Percentiles rank a stretch among this genome's conserved stretches.
Conservation (phyloP, 2,888 invertebrate genomes). For the Rhorus exstirpatorius region DNA sequence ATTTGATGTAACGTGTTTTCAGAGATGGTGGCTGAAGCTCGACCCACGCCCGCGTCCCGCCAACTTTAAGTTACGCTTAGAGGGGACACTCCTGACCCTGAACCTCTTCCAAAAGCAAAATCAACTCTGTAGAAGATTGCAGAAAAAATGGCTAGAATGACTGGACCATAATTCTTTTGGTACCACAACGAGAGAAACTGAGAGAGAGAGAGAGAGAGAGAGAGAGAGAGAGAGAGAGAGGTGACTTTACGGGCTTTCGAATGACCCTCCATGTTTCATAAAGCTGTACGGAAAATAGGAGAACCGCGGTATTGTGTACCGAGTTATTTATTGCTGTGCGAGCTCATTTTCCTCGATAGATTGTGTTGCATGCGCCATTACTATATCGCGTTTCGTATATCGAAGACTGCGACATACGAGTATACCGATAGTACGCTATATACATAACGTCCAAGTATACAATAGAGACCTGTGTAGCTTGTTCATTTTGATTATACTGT, state of each 20-base stretch:
- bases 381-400: slow-evolving; percentile 33
- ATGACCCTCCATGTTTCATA: slow-evolving; percentile 56
- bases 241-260: slow-evolving; percentile 37
- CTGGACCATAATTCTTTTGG: slow-evolving; percentile 29
- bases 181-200: too few relatives aligned
- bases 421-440: neutral
- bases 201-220: too few relatives aligned
- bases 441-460: slow-evolving; percentile 4
- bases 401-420: slow-evolving; percentile 42
- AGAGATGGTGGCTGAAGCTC: too few relatives aligned
- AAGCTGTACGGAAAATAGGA: slow-evolving; percentile 42
- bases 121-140: too few relatives aligned
- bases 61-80: too few relatives aligned
- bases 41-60: too few relatives aligned
- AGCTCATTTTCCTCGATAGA: slow-evolving; percentile 46
- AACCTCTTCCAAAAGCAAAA: too few relatives aligned
- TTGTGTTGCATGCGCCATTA: slow-evolving; percentile 33
- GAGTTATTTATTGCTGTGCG: slow-evolving; percentile 50
- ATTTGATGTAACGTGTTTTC: too few relatives aligned
- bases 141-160: too few relatives aligned
- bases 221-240: slow-evolving; percentile 11
- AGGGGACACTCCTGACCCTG: too few relatives aligned
- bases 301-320: slow-evolving; percentile 36
- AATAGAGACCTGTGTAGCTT: neutral
- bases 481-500: neutral